phyloP scores from a whole-genome alignment of 2,797 vertebrate species.

The Sternarchorhynchus goeldii region DNA sequence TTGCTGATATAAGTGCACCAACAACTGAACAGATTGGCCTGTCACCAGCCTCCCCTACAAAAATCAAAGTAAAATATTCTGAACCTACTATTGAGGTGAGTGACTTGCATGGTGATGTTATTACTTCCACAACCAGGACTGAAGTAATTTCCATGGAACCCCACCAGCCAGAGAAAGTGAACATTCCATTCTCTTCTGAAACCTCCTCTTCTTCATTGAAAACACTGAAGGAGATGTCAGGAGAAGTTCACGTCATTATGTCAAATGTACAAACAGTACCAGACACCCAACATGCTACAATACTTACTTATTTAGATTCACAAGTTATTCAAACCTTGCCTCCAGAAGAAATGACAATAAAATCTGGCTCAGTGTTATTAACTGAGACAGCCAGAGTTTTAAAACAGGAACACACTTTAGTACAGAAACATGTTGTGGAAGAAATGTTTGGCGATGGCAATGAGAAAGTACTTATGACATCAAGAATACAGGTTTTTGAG shows the following conservation, averaged over 20 bases:
- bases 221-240: slow-evolving; percentile 69
- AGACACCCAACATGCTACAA: slow-evolving; percentile 66
- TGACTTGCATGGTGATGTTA: slow-evolving; percentile 59
- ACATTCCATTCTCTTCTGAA: slow-evolving; percentile 69
- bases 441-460: slow-evolving; percentile 67
- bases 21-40: slow-evolving; percentile 68
- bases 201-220: slow-evolving; percentile 73
- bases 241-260: slow-evolving; percentile 71
- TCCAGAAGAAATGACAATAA: slow-evolving; percentile 43
- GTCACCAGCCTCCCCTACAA: slow-evolving; percentile 70
- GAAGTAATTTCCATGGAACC: slow-evolving; percentile 77
- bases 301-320: slow-evolving; percentile 63
- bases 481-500: slow-evolving; percentile 65
- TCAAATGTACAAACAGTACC: slow-evolving; percentile 73
- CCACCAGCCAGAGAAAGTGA: slow-evolving; percentile 74
- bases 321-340: slow-evolving; percentile 53
- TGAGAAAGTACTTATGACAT: slow-evolving; percentile 71
- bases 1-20: slow-evolving; percentile 73
- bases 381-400: slow-evolving; percentile 56
- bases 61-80: slow-evolving; percentile 75
- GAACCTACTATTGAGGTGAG: slow-evolving; percentile 58
- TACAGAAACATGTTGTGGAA: slow-evolving; percentile 64
- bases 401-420: slow-evolving; percentile 51
- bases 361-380: slow-evolving; percentile 57
- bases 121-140: slow-evolving; percentile 79